Evolutionary conservation across 1,140 invertebrate species (phyloP).

Genomic region (Antheraea mylitta): DNA sequence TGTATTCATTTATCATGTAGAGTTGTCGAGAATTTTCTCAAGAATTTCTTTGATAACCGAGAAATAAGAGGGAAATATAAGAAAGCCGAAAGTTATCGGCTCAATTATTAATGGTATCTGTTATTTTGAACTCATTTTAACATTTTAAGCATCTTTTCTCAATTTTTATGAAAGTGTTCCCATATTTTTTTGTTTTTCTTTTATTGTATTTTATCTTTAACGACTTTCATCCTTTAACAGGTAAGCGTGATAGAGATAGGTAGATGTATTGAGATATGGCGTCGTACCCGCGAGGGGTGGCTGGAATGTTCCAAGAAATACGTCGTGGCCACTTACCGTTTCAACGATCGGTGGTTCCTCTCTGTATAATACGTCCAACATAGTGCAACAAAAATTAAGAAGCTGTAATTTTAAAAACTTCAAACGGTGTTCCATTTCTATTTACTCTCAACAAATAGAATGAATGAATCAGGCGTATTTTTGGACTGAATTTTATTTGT

Average conservation of each 20-base stretch:
- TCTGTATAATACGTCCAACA: too few species aligned
- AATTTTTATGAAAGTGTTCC: not conserved
- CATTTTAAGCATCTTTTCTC: not conserved
- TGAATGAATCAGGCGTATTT: too few species aligned
- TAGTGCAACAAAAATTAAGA: too few species aligned
- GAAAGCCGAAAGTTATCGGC: conserved; percentile 29
- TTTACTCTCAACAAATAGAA: too few species aligned
- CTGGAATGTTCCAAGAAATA: conserved; percentile 45
- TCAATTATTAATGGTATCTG: not conserved
- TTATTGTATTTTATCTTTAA: not conserved
- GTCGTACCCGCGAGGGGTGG: not conserved
- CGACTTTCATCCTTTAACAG: not conserved
- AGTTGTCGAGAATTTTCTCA: conserved; percentile 17
- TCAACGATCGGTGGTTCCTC: too few species aligned
- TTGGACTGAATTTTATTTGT: too few species aligned
- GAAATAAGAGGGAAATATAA: conserved; percentile 14
- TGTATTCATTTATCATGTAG: conserved; percentile 35
- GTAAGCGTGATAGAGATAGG: not conserved
- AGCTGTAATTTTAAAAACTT: too few species aligned
- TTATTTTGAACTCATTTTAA: not conserved
- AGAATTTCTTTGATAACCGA: conserved; percentile 17
- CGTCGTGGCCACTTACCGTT: conserved; percentile 28
- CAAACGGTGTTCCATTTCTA: too few species aligned
- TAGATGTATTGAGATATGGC: not conserved
- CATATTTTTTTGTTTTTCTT: not conserved